phyloP scores from a whole-genome alignment of 1,140 invertebrate species.

The Cataglyphis hispanica region DNA sequence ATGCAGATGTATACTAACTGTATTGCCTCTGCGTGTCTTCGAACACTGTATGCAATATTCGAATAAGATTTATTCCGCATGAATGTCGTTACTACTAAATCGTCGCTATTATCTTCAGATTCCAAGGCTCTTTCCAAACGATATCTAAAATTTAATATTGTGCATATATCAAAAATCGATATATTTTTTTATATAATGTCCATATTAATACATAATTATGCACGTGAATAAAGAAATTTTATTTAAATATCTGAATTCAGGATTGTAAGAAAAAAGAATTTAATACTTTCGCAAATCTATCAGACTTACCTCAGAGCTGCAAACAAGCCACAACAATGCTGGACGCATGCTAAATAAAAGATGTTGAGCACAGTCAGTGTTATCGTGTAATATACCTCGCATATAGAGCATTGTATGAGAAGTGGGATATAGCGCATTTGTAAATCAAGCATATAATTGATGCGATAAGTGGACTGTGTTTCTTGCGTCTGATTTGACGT shows the following conservation, averaged over 20 bases:
- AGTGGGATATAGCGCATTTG: not conserved
- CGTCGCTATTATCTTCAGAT: not conserved
- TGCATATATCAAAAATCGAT: not conserved
- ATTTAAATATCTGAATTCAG: not conserved
- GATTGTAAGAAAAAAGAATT: not conserved
- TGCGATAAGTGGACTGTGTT: not conserved
- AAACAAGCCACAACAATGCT: slow-evolving; percentile 23
- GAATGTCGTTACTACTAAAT: not conserved
- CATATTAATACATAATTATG: no score
- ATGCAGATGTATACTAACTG: not conserved
- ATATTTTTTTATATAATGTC: not conserved
- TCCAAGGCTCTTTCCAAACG: slow-evolving; percentile 17
- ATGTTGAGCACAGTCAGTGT: not conserved
- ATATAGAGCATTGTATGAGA: not conserved
- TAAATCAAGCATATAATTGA: slow-evolving; percentile 17
- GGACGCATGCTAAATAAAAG: not conserved
- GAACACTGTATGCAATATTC: not conserved
- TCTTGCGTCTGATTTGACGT: not conserved
- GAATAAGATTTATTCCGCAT: not conserved
- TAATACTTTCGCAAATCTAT: not conserved
- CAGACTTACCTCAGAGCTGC: not conserved
- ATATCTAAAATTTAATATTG: not conserved
- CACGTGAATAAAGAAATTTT: not conserved
- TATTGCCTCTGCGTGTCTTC: slow-evolving; percentile 1
- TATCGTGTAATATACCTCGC: not conserved